Evolutionary conservation across 23 tunicate genomes (phyloP).

Genomic region (Clavelina lepadiformis): DNA sequence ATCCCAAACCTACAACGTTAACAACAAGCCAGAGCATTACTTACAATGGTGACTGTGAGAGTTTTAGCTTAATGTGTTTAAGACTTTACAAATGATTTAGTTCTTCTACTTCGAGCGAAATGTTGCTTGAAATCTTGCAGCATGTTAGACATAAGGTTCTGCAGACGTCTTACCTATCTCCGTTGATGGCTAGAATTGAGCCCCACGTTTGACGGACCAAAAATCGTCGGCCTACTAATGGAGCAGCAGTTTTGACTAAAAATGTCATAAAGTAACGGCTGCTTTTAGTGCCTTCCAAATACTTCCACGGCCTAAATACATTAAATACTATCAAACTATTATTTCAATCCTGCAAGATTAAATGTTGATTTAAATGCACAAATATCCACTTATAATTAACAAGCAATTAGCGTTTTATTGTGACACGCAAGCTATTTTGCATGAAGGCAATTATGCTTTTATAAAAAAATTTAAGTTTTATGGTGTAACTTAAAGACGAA

Average conservation of each 20-base stretch:
- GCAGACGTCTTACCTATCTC: slow-evolving; percentile 24
- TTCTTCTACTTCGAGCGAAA: no score
- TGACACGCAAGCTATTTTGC: no score
- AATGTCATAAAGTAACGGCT: slow-evolving; percentile 39
- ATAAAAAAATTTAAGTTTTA: no score
- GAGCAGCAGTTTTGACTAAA: slow-evolving; percentile 56
- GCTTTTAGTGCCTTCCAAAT: slow-evolving; percentile 4
- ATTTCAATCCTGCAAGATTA: no score
- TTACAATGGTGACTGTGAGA: not conserved
- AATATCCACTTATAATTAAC: no score
- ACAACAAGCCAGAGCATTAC: not conserved
- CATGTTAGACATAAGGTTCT: not conserved
- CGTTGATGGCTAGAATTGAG: slow-evolving; percentile 31
- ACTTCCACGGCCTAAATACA: slow-evolving; percentile 37
- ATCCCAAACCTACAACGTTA: slow-evolving; percentile 44
- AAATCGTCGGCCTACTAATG: slow-evolving; percentile 29
- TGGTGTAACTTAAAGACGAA: no score
- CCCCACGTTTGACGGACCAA: slow-evolving; percentile 73
- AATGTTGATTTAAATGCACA: not conserved
- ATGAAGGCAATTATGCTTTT: no score
- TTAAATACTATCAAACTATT: not conserved
- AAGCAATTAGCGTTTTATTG: no score
- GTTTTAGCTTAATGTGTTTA: no score
- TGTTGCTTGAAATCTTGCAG: no score
- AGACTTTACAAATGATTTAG: no score